Percentiles rank a stretch among this genome's conserved stretches.
Evolutionary conservation across 2,113 vertebrate genomes (phyloP).

Genomic region (Phocoena phocoena): DNA sequence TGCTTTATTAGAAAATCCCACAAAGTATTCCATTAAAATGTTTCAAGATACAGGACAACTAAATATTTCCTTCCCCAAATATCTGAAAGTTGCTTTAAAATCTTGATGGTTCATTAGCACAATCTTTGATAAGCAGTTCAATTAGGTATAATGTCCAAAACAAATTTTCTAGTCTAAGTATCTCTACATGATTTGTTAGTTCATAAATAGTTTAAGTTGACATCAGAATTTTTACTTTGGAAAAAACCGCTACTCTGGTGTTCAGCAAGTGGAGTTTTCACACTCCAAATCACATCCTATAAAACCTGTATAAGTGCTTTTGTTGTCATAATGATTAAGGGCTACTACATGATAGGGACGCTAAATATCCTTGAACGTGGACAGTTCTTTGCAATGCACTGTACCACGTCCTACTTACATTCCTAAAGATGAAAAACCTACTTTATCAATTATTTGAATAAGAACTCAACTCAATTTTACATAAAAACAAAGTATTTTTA

Average conservation of each 20-base stretch:
- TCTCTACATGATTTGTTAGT: not conserved
- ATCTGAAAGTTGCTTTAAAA: not conserved
- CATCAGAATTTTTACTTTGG: not conserved
- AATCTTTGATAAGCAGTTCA: not conserved
- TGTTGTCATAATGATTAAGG: not conserved
- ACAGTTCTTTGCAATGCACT: not conserved
- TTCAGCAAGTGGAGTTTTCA: not conserved
- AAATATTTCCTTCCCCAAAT: not conserved
- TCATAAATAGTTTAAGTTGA: not conserved
- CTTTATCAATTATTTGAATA: not conserved
- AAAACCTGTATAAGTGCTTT: not conserved
- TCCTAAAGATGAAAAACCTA: not conserved
- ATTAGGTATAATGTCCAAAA: not conserved
- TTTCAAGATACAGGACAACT: not conserved
- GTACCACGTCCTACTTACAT: not conserved
- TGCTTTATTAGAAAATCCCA: not conserved
- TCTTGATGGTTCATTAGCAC: not conserved
- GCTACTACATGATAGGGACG: not conserved
- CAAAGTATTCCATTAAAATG: slow-evolving; percentile 30
- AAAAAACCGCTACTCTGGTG: not conserved
- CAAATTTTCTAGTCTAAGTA: not conserved
- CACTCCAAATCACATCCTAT: not conserved
- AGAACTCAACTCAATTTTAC: not conserved
- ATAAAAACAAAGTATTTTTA: not conserved
- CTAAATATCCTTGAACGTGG: not conserved